Evolutionary conservation across 2,797 vertebrate species (phyloP).

Genomic region (Diceros bicornis): DNA sequence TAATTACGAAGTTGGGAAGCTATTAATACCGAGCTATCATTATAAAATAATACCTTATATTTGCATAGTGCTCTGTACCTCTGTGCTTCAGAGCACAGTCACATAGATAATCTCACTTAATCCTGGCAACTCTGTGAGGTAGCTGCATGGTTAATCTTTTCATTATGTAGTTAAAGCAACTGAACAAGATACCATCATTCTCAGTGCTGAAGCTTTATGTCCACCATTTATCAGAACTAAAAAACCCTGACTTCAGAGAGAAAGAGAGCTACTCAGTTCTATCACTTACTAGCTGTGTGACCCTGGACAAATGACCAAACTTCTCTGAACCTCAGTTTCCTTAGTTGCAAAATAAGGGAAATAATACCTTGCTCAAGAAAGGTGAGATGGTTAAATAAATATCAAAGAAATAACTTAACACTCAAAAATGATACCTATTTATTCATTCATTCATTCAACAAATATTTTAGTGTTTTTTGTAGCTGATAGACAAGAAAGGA

Average conservation of each 20-base stretch:
- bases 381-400: background rate
- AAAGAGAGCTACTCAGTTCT: background rate
- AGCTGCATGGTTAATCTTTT: background rate
- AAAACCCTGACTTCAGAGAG: background rate
- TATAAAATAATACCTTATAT: constrained; percentile 44
- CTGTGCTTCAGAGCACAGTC: background rate
- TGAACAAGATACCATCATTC: background rate
- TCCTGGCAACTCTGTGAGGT: background rate
- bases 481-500: background rate
- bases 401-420: background rate
- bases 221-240: background rate
- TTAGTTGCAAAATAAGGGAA: constrained; percentile 37
- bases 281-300: background rate
- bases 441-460: constrained; percentile 27
- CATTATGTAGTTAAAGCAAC: background rate
- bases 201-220: background rate
- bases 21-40: constrained; percentile 41
- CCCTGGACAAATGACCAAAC: background rate
- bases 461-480: background rate
- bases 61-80: background rate
- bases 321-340: constrained; percentile 42
- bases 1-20: constrained; percentile 63
- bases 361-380: background rate
- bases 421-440: background rate
- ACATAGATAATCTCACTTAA: background rate